Base-by-base conservation (phyloP, 1,140 invertebrate species). In the Mizuhopecten yessoensis region DNA sequence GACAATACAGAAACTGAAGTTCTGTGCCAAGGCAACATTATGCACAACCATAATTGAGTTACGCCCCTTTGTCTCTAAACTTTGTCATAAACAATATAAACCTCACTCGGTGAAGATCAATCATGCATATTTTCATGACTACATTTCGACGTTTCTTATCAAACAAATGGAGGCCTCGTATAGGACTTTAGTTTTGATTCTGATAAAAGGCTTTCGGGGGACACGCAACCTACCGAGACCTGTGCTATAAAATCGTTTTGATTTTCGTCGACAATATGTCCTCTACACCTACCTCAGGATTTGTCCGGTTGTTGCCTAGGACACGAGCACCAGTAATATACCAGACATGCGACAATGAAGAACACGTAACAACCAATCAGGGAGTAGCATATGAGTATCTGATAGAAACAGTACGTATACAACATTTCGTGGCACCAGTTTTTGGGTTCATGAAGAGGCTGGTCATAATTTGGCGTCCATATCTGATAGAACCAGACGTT, bases 381-480 rank as follows among this genome's bases (percentile, higher is more conserved):
- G 98, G 98, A 75, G 33, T 91, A 92, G 36, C 90, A 92, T 11
- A 75, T 90, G 75, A 97, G 97, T 0, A 98, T 97, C 94, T 98
- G 98, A 7, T 97, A 97, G 88, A 94, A 88, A 34, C 93, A 88
- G 45, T 93, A 94, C 86, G 91, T 87, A 89, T 95, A 95, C 15
- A 95, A 91, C 11, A 91, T 92, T 86, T 92, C 88, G 86, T 92
- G 75, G 90, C 95, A 95, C 95, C 95, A 95, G 87, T 95, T 94
- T 86, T 91, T 94, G 1, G 94, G 94, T 39, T 95, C 93, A 95
- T 97, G 98, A 33, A 98, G 96, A 0, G 97, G 97, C 7, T 97
- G 97, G 29, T 93, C 49, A 91, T 90, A 95, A 89, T 93, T 92
- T 10, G 95, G 95, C 33, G 89, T 92, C 93, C 93, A 94, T 20